These are phyloP conservation scores for Oreochromis grahami DNA, from an alignment of 2,797 vertebrate genomes.

Conservation along the genomic window DNA sequence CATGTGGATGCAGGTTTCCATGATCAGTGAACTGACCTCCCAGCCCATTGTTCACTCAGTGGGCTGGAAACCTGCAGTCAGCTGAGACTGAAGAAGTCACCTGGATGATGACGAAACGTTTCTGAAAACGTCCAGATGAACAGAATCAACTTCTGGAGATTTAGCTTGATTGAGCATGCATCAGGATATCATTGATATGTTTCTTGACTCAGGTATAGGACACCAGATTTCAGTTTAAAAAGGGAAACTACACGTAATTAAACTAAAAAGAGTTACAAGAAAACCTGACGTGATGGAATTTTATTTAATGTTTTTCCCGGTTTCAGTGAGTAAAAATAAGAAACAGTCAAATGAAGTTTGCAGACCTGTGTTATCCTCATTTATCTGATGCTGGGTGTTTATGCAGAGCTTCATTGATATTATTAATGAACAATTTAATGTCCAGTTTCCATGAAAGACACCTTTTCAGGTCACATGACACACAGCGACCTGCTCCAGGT, in stretches of 20 bases:
- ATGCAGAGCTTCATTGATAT: not conserved
- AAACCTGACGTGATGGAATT: not conserved
- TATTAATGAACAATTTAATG: fast-evolving
- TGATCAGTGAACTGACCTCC: fast-evolving
- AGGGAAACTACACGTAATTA: not conserved
- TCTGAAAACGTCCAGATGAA: not conserved
- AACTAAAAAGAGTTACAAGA: not conserved
- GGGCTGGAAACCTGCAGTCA: not conserved
- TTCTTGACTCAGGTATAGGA: not conserved
- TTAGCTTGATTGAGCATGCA: fast-evolving
- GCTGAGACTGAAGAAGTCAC: not conserved
- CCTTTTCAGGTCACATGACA: not conserved
- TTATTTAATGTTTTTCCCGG: not conserved
- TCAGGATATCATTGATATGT: not conserved
- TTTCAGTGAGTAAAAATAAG: fast-evolving
- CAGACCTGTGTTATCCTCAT: not conserved
- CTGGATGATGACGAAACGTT: not conserved
- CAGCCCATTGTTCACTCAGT: fast-evolving
- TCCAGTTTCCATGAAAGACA: not conserved
- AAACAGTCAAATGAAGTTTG: fast-evolving
- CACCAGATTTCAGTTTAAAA: not conserved
- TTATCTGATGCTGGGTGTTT: not conserved
- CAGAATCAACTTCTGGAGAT: not conserved
- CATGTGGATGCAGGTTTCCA: fast-evolving
- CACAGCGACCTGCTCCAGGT: not conserved